phyloP scores from a whole-genome alignment of 2,797 vertebrate genomes.

The Karalla daura region DNA sequence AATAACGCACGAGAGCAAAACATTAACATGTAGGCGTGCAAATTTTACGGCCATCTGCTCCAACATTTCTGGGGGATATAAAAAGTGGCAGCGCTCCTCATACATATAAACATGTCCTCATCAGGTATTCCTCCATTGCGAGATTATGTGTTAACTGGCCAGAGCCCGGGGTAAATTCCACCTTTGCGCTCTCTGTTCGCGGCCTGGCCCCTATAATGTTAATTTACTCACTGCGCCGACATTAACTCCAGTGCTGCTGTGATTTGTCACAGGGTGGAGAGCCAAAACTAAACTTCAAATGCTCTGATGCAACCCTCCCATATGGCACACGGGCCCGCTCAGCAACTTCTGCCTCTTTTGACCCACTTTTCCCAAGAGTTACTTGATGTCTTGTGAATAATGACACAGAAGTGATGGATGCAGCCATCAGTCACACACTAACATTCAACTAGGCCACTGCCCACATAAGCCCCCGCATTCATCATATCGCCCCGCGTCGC shows the following conservation, averaged over 20 bases:
- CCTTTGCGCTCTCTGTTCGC: constrained; percentile 54
- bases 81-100: constrained; percentile 67
- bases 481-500: constrained; percentile 66
- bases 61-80: constrained; percentile 72
- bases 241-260: constrained; percentile 54
- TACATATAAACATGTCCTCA: constrained; percentile 79
- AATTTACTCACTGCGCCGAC: constrained; percentile 63
- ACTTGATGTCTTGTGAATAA: constrained; percentile 72
- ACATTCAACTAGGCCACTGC: constrained; percentile 77
- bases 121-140: constrained; percentile 72
- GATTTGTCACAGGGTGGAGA: constrained; percentile 61
- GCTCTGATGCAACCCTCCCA: constrained; percentile 27
- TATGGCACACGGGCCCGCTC: constrained; percentile 53
- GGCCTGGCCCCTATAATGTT: constrained; percentile 54
- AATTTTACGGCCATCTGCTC: constrained; percentile 80
- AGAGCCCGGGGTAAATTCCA: constrained; percentile 67
- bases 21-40: constrained; percentile 57
- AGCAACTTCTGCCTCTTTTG: constrained; percentile 71
- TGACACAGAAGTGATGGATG: constrained; percentile 77
- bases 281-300: constrained; percentile 59
- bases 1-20: constrained; percentile 34
- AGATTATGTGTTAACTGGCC: constrained; percentile 65
- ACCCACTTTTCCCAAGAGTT: constrained; percentile 78
- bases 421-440: constrained; percentile 78
- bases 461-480: constrained; percentile 70